These are phyloP conservation scores for Oedothorax gibbosus DNA, from an alignment of 1,140 invertebrate species.

Conservation along the genomic window DNA sequence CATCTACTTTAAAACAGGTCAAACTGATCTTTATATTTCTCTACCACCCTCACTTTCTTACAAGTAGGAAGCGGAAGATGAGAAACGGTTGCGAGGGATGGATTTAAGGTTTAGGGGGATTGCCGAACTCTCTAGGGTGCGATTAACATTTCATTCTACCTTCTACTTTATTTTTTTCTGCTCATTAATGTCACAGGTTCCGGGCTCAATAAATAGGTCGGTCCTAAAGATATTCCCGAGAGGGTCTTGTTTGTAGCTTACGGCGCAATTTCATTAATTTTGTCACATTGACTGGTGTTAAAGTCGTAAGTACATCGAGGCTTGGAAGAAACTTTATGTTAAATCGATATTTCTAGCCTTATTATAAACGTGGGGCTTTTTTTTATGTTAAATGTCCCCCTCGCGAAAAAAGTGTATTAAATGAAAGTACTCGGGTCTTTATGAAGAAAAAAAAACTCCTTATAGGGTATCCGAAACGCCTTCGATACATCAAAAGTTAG, in stretches of 20 bases:
- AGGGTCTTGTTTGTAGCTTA: slow-evolving; percentile 14
- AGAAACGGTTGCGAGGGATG: slow-evolving; percentile 41
- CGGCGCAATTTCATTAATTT: slow-evolving; percentile 12
- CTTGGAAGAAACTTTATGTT: no score
- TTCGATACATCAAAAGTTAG: no score
- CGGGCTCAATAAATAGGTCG: slow-evolving; percentile 24
- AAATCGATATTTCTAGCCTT: no score
- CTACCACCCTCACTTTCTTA: neutral
- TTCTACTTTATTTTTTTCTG: neutral
- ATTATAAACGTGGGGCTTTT: no score
- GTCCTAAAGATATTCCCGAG: neutral
- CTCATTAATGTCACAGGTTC: slow-evolving; percentile 33
- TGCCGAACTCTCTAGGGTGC: slow-evolving; percentile 17
- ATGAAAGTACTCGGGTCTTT: no score
- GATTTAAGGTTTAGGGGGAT: slow-evolving; percentile 45
- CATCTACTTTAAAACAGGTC: no score
- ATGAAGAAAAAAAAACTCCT: no score
- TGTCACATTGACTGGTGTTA: no score
- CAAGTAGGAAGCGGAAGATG: slow-evolving; percentile 6
- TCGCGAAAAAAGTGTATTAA: no score
- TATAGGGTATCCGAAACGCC: no score
- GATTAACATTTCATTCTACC: slow-evolving; percentile 45
- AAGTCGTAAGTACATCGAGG: no score
- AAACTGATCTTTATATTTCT: neutral
- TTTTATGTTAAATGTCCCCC: no score